Conservation (phyloP, 2,888 invertebrate genomes). For the Cyrtodaria siliqua region DNA sequence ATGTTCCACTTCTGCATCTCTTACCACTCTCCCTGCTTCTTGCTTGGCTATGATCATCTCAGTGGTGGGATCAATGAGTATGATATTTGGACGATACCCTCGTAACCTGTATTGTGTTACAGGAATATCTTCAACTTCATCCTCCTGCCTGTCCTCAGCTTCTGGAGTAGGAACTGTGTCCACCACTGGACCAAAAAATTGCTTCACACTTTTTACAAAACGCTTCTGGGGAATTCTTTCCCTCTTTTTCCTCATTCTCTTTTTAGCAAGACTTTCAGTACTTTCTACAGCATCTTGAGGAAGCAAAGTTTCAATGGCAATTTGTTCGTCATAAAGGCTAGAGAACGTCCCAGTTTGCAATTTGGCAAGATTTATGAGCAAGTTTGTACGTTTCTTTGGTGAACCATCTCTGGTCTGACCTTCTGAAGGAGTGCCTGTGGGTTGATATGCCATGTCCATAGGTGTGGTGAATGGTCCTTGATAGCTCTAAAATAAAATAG, state of each 20-base stretch:
- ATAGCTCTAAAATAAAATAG: constrained; percentile 46
- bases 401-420: constrained; percentile 44
- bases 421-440: constrained; percentile 53
- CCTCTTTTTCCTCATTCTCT: constrained; percentile 60
- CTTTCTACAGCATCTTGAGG: constrained; percentile 64
- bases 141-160: constrained; percentile 40
- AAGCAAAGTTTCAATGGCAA: constrained; percentile 75
- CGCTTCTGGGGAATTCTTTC: constrained; percentile 62
- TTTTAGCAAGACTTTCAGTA: constrained; percentile 39
- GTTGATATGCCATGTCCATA: constrained; percentile 54
- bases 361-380: constrained; percentile 80
- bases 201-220: constrained; percentile 77
- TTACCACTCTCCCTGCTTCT: constrained; percentile 81
- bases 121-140: constrained; percentile 73
- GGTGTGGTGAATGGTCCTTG: constrained; percentile 66
- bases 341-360: constrained; percentile 78
- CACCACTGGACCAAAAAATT: constrained; percentile 83
- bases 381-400: constrained; percentile 70
- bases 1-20: constrained; percentile 80
- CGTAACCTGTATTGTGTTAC: constrained; percentile 77
- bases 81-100: constrained; percentile 74
- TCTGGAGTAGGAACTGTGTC: constrained; percentile 64
- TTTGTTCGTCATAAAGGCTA: constrained; percentile 76
- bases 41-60: constrained; percentile 81
- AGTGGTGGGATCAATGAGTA: constrained; percentile 79